Evolutionary conservation across 35 echinoderm and acorn worm species (phyloP), one percentile per base, ranked within the genome.

Genomic region (Hemicentrotus pulcherrimus): DNA sequence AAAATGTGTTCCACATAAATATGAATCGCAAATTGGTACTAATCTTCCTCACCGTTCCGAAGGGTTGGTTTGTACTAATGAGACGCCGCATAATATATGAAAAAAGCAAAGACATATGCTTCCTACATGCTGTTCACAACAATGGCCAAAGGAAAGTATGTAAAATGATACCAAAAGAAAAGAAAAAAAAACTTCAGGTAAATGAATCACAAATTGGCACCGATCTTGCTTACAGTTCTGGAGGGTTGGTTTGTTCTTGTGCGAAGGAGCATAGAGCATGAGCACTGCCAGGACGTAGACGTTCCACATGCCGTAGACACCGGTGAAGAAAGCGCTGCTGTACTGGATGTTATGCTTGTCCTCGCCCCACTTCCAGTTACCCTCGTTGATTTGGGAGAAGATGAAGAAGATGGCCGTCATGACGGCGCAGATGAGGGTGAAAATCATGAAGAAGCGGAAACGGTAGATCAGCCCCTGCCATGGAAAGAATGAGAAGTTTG

Each of bases 301-400:
- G 47, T 99, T 99, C 98, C 98, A 99, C 94, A 99, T 97, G 22
- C 98, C 98, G 85, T 99, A 99, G 31, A 99, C 98, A 24, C 98
- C 98, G 22, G 98, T 99, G 46, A 97, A 99, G 94, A 99, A 99
- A 31, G 94, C 98, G 71, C 98, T 99, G 96, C 95, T 99, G 91
- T 97, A 96, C 92, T 99, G 96, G 22, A 99, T 35, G 52, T 47
- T 93, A 9, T 87, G 50, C 46, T 99, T 71, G 30, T 97, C 95
- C 46, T 98, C 96, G 0, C 97, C 95, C 46, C 95, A 94, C 91
- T 96, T 97, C 47, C 88, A 91, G 30, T 97, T 91, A n/a, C 96
- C 96, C 61, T 99, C 98, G 50, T 96, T 95, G 85, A 99, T 96
- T 96, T 99, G 98, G 9, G 97, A 97, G 87, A 97, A 85, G 94